Conservation (phyloP, 1,140 invertebrate species). For the Oncopodura yosiiana region DNA sequence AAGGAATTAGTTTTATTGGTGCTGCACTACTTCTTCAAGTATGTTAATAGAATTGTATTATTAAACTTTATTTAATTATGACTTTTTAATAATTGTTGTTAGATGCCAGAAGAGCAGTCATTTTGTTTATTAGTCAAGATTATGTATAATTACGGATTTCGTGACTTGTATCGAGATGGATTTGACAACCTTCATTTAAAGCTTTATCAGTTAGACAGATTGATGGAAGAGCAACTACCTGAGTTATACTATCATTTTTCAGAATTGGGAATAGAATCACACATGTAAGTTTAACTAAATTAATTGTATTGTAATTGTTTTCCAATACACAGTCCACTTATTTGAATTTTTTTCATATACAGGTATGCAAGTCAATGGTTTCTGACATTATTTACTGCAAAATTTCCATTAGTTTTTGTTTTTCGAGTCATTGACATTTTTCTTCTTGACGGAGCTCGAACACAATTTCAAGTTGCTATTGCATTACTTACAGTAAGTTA, state of each 20-base stretch:
- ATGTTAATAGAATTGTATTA: constrained; percentile 41
- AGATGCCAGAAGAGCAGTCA: constrained; percentile 99
- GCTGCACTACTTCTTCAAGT: constrained; percentile 91
- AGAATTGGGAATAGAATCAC: constrained; percentile 84
- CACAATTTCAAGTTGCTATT: constrained; percentile 90
- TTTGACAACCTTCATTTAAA: constrained; percentile 92
- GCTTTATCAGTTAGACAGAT: constrained; percentile 89
- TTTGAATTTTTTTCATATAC: neutral
- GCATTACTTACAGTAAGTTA: constrained; percentile 71
- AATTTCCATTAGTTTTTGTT: constrained; percentile 94
- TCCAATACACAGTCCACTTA: neutral
- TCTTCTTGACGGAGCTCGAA: constrained; percentile 84
- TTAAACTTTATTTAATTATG: constrained; percentile 3
- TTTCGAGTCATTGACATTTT: constrained; percentile 97
- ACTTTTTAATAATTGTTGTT: constrained; percentile 37
- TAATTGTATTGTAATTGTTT: neutral
- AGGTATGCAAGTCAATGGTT: constrained; percentile 98
- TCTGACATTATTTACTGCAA: constrained; percentile 93
- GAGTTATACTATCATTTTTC: constrained; percentile 84
- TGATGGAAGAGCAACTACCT: constrained; percentile 89
- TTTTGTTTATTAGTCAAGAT: constrained; percentile 93
- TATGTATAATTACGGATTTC: constrained; percentile 91
- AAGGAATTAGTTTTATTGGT: constrained; percentile 92
- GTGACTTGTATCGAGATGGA: constrained; percentile 90
- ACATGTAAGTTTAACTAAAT: constrained; percentile 57